A percentile compares a stretch with the other conserved stretches of the same genome.
phyloP scores from a whole-genome alignment of 2,113 vertebrate genomes.

The Accipiter virgatus region DNA sequence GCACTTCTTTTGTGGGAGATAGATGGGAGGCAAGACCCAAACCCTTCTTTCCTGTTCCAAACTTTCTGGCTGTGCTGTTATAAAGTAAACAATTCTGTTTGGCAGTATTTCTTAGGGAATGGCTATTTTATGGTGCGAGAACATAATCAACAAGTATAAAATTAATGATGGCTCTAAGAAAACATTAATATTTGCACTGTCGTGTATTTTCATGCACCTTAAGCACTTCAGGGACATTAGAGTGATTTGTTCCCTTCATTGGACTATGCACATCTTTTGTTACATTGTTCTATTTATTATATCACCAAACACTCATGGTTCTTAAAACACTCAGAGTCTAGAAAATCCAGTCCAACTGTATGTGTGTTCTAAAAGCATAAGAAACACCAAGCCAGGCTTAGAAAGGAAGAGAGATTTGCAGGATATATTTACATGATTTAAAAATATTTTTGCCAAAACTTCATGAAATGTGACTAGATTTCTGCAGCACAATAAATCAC shows the following conservation, averaged over 20 bases:
- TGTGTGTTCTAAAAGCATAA: neutral
- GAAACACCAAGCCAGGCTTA: neutral
- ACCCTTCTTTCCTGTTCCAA: neutral
- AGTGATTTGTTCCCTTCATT: neutral
- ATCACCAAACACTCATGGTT: neutral
- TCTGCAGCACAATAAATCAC: neutral
- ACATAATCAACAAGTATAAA: neutral
- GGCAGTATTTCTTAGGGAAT: neutral
- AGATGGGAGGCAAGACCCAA: neutral
- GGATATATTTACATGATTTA: neutral
- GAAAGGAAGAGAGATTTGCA: neutral
- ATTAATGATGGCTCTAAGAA: neutral
- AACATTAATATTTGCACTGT: neutral
- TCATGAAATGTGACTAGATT: neutral
- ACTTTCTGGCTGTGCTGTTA: neutral
- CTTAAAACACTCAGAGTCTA: neutral
- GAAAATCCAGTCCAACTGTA: neutral
- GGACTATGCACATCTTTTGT: neutral
- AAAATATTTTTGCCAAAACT: neutral
- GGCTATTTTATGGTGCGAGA: neutral
- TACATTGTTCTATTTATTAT: neutral
- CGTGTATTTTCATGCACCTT: neutral
- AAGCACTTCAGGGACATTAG: neutral
- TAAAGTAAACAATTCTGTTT: neutral
- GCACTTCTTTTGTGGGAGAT: neutral